phyloP scores from a whole-genome alignment of 2,888 invertebrate species.

The Thereva nobilitata region DNA sequence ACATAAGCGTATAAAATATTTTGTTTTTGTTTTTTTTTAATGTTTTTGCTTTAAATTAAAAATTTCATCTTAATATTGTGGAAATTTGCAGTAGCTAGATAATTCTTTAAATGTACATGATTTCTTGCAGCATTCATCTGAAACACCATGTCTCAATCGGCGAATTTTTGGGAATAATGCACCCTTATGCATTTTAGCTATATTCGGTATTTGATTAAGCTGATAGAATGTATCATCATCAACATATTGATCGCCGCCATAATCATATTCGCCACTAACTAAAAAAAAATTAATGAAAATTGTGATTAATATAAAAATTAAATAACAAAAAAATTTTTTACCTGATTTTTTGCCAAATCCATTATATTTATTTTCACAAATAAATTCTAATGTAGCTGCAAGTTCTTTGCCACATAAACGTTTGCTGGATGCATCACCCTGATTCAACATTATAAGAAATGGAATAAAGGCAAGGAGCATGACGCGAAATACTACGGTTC shows the following conservation, averaged over 20 bases:
- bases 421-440: conserved; percentile 29
- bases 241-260: conserved; percentile 23
- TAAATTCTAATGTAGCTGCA: conserved; percentile 23
- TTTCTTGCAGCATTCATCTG: conserved; percentile 36
- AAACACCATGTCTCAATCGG: conserved; percentile 27
- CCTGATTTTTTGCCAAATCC: conserved; percentile 30
- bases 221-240: conserved; percentile 26
- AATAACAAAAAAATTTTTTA: not conserved
- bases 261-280: conserved; percentile 22
- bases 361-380: conserved; percentile 31
- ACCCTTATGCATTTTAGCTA: conserved; percentile 21
- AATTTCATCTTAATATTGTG: conserved; percentile 9
- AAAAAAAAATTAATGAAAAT: conserved; percentile 1
- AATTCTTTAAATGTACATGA: conserved; percentile 28
- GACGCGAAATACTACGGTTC: too few species aligned
- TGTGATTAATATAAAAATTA: not conserved
- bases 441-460: too few species aligned
- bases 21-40: too few species aligned
- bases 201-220: conserved; percentile 16
- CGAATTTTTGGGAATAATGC: conserved; percentile 31
- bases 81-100: conserved; percentile 28
- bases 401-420: conserved; percentile 30
- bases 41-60: too few species aligned
- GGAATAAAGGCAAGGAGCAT: too few species aligned
- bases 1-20: too few species aligned